Percentiles rank a stretch among this genome's conserved stretches.
Conservation (phyloP, 2,113 vertebrate genomes). For the Passer montanus region DNA sequence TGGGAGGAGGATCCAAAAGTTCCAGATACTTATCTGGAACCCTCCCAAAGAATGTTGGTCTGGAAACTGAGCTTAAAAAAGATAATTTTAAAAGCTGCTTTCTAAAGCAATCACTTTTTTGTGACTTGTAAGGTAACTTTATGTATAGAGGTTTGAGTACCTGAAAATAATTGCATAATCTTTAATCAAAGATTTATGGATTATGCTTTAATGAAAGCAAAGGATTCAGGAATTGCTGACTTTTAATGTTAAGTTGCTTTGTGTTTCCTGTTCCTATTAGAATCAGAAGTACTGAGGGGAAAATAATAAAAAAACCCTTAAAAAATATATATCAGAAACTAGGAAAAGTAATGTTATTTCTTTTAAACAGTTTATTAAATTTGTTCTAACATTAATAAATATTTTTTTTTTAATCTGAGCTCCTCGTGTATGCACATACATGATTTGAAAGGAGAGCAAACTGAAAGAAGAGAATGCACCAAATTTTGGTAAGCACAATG, state of each 20-base stretch:
- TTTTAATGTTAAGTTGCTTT: not conserved
- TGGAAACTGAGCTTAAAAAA: slow-evolving; percentile 1
- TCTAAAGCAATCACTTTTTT: not conserved
- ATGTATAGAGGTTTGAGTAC: not conserved
- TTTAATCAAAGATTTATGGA: not conserved
- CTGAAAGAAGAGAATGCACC: not conserved
- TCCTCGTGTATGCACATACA: not conserved
- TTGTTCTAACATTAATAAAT: not conserved
- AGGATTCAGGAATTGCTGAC: not conserved
- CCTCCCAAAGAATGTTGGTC: not conserved
- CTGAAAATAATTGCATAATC: not conserved
- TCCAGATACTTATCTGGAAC: not conserved
- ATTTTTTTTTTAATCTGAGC: not conserved
- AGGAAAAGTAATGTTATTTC: not conserved
- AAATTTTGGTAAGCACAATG: not conserved
- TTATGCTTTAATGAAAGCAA: not conserved
- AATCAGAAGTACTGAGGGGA: not conserved
- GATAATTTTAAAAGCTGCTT: not conserved
- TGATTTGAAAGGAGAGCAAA: not conserved
- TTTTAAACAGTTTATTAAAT: not conserved
- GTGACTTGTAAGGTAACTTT: not conserved
- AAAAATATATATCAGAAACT: not conserved
- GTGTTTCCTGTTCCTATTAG: not conserved
- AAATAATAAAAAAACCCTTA: not conserved
- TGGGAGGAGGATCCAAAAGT: not conserved